These are phyloP conservation scores for Gulo gulo DNA, from an alignment of 2,113 vertebrate species.

Conservation along the genomic window DNA sequence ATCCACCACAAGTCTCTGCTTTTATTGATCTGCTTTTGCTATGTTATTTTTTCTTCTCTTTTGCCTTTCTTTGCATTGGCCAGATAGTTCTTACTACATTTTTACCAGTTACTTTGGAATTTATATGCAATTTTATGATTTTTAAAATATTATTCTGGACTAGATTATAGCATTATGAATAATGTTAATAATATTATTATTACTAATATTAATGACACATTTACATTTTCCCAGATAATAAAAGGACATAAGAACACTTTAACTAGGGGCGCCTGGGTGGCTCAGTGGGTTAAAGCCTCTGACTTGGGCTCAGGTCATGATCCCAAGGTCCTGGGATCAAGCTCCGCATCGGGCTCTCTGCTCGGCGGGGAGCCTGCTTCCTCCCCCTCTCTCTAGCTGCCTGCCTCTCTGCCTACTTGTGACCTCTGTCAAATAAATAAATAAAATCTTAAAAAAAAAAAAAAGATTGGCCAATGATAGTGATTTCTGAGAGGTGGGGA, in stretches of 20 bases:
- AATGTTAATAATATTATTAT: neutral
- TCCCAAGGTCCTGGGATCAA: too few species aligned
- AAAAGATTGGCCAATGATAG: fast-evolving
- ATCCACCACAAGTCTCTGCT: neutral
- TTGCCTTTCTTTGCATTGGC: neutral
- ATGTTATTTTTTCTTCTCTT: neutral
- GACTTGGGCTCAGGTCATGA: too few species aligned
- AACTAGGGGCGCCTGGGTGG: too few species aligned
- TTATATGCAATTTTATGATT: neutral
- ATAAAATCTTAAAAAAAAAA: too few species aligned
- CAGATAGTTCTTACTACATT: neutral
- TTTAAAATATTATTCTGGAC: neutral
- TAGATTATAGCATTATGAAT: neutral
- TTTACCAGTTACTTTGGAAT: neutral
- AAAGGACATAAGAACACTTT: neutral
- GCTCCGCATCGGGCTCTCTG: too few species aligned
- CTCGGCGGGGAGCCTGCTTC: too few species aligned
- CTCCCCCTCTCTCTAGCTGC: too few species aligned
- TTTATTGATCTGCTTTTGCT: neutral
- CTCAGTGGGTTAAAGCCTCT: too few species aligned
- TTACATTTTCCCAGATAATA: neutral
- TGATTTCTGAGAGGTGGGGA: neutral
- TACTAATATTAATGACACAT: neutral
- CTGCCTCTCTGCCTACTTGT: too few species aligned
- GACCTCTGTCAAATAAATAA: too few species aligned